Base-by-base conservation (phyloP, 2,797 vertebrate species). In the Hylomyscus alleni region DNA sequence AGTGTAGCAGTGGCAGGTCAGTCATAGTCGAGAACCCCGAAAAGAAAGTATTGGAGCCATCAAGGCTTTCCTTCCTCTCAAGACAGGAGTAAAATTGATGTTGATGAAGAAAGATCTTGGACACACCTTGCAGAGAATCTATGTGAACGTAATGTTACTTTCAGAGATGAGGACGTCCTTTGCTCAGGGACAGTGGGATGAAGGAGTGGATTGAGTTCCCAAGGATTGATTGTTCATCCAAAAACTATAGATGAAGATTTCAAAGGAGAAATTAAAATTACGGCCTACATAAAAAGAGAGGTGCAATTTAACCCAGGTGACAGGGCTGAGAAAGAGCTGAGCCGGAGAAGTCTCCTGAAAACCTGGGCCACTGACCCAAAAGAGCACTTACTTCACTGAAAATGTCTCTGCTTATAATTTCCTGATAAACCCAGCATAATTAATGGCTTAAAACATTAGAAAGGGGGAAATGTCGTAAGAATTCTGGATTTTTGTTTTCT, bases 31-130 rank as follows among this genome's bases (percentile, higher is more conserved):
- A 98, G 98, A 97, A 97, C 87, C 96, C 97, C 58, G 73, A 95
- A 34, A 97, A 29, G 60, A 97, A 90, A 92, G 58, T 34, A 72
- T 50, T 95, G 69, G 96, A 97, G 0, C 73, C 93, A 73, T 95
- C 96, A 37, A 95, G 94, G 82, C 96, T 82, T 72, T 2, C 1
- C 83, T 24, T 96, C 14, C 1, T 84, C 56, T 89, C 7, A 89
- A 72, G 97, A 93, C 13, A 88, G 77, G 72, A 98, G 65, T 91
- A 91, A 96, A 44, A 96, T 99, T 14, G 98, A 99, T 89, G 99
- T 99, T 97, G 99, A 99, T 40, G 99, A 99, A 88, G 99, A 99
- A 60, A 99, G 99, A 98, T 99, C 99, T 0, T 99, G 99, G 99
- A 99, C 99, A 19, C 99, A 99, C 95, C 96, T 98, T 47, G 99